These are phyloP conservation scores for Prietella phreatophila DNA, from an alignment of 2,113 vertebrate species.

Conservation along the genomic window DNA sequence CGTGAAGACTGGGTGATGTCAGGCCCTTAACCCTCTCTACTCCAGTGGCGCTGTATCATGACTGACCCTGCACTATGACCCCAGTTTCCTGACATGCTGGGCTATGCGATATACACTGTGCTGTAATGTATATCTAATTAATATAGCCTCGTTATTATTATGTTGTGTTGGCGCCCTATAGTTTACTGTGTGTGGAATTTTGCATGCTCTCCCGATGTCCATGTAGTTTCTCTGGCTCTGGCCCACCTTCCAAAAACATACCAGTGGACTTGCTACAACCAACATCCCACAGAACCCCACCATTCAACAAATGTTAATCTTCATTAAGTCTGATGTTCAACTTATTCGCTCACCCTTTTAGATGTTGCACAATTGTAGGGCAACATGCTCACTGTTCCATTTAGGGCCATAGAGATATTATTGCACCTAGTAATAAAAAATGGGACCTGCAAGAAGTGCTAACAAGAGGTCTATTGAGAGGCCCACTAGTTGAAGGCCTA, in stretches of 20 bases:
- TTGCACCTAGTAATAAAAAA: neutral
- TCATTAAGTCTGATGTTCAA: neutral
- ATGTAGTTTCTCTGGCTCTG: neutral
- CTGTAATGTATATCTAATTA: too few species aligned
- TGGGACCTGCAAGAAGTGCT: neutral
- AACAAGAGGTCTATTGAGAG: constrained; percentile 11
- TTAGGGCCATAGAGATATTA: neutral
- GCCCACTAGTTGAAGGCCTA: neutral
- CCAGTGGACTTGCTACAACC: neutral
- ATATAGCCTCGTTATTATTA: neutral
- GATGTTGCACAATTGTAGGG: neutral
- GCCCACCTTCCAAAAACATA: neutral
- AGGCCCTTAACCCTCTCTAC: too few species aligned
- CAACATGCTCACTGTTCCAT: neutral
- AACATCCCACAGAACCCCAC: neutral
- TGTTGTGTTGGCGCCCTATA: neutral
- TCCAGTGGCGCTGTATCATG: too few species aligned
- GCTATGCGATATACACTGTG: too few species aligned
- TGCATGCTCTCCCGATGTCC: neutral
- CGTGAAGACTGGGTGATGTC: too few species aligned
- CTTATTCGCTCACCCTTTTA: neutral
- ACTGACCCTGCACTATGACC: too few species aligned
- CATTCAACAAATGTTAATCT: neutral
- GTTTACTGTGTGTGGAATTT: neutral
- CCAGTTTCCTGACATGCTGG: too few species aligned